Evolutionary conservation across 2,888 invertebrate genomes (phyloP).

Genomic region (Prosopocoilus inquinatus): DNA sequence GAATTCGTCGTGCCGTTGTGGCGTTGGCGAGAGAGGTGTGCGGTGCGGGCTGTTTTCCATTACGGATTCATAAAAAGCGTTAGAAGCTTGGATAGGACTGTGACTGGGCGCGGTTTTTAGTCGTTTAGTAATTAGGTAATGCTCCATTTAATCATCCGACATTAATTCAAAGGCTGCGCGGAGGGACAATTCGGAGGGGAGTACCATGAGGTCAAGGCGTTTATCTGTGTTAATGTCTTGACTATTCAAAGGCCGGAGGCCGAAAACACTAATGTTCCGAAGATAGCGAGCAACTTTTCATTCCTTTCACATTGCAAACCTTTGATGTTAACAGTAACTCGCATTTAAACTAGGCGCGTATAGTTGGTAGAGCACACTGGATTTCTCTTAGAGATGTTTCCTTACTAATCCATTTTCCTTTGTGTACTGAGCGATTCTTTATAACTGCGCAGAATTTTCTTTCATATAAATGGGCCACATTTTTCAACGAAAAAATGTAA

Average conservation of each 20-base stretch:
- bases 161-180: not conserved
- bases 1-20: not conserved
- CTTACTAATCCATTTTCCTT: too few relatives aligned
- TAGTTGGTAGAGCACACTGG: too few relatives aligned
- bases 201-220: not conserved
- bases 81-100: not conserved
- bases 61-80: conserved; percentile 1
- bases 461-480: too few relatives aligned
- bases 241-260: not conserved
- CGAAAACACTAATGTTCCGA: not conserved
- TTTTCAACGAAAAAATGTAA: too few relatives aligned
- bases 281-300: too few relatives aligned
- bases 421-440: too few relatives aligned
- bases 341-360: too few relatives aligned
- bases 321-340: too few relatives aligned
- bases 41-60: not conserved
- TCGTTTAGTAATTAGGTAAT: not conserved
- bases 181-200: not conserved
- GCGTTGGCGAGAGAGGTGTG: not conserved
- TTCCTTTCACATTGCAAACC: too few relatives aligned
- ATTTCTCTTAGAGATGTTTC: too few relatives aligned
- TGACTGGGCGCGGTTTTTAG: not conserved
- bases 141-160: not conserved
- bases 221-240: not conserved
- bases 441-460: too few relatives aligned